phyloP scores from a whole-genome alignment of 2,888 invertebrate genomes.

The Himalopsyche kuldschensis region DNA sequence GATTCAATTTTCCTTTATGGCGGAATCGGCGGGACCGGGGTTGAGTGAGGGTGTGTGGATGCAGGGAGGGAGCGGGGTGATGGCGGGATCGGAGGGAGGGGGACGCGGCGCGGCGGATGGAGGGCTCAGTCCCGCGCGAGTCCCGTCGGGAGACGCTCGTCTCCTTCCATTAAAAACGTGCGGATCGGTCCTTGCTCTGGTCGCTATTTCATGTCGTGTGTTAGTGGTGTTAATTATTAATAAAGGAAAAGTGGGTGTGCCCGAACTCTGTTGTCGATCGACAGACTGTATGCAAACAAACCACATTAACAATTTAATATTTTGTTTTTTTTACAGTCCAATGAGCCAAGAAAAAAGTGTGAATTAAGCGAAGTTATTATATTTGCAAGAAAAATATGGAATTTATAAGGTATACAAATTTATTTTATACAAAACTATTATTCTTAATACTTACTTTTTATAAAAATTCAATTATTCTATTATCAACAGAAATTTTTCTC shows the following conservation, averaged over 20 bases:
- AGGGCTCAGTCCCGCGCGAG: slow-evolving; percentile 2
- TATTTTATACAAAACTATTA: not conserved
- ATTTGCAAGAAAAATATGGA: not conserved
- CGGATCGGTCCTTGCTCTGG: not conserved
- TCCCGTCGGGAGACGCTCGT: not conserved
- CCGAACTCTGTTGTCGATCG: not conserved
- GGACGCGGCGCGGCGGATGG: not conserved
- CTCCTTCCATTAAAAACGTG: not conserved
- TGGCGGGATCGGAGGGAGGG: slow-evolving; percentile 2
- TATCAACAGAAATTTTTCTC: too few relatives aligned
- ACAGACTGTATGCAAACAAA: not conserved
- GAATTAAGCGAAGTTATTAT: not conserved
- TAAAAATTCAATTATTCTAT: too few relatives aligned
- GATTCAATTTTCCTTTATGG: slow-evolving; percentile 38
- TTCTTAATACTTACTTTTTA: too few relatives aligned
- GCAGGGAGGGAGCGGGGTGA: not conserved
- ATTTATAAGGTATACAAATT: not conserved
- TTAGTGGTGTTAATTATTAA: not conserved
- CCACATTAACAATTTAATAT: not conserved
- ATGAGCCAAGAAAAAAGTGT: not conserved
- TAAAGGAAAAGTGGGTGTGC: slow-evolving; percentile 7
- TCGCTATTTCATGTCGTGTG: not conserved
- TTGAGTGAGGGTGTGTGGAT: not conserved
- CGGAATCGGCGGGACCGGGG: slow-evolving; percentile 1
- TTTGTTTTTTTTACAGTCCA: not conserved